Conservation (phyloP, 2,113 vertebrate genomes). For the Aegithalos caudatus region DNA sequence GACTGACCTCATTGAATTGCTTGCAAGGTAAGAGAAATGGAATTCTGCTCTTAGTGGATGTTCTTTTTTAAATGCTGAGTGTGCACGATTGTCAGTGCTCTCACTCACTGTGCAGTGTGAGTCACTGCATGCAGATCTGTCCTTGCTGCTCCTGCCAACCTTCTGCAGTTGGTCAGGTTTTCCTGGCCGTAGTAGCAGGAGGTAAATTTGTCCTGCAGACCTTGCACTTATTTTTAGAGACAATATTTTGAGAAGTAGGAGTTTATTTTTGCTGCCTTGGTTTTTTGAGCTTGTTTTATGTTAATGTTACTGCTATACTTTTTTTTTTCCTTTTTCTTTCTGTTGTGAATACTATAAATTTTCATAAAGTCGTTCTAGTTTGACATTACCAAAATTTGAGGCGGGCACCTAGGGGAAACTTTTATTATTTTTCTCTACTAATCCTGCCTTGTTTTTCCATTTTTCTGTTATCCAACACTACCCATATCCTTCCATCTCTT, state of each 20-base stretch:
- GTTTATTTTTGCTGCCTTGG: background rate
- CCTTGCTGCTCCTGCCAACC: background rate
- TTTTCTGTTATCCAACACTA: background rate
- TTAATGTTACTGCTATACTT: background rate
- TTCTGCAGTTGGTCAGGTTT: background rate
- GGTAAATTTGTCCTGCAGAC: background rate
- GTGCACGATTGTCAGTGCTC: background rate
- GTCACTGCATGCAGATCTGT: accelerated
- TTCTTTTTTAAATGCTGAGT: background rate
- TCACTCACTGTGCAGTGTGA: background rate
- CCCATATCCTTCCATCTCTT: background rate
- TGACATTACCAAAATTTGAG: background rate
- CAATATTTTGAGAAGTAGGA: background rate
- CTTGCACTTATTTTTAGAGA: background rate
- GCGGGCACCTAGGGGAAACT: background rate
- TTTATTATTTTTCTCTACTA: background rate
- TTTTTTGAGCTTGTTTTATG: background rate
- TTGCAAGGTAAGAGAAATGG: conserved; percentile 86
- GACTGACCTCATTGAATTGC: conserved; percentile 95
- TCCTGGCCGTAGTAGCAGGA: background rate
- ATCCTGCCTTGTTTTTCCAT: background rate
- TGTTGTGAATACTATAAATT: background rate
- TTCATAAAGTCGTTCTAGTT: background rate
- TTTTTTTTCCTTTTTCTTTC: background rate
- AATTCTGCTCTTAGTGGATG: background rate